Base-by-base conservation (phyloP, 2,113 vertebrate species). In the Caranx ignobilis region DNA sequence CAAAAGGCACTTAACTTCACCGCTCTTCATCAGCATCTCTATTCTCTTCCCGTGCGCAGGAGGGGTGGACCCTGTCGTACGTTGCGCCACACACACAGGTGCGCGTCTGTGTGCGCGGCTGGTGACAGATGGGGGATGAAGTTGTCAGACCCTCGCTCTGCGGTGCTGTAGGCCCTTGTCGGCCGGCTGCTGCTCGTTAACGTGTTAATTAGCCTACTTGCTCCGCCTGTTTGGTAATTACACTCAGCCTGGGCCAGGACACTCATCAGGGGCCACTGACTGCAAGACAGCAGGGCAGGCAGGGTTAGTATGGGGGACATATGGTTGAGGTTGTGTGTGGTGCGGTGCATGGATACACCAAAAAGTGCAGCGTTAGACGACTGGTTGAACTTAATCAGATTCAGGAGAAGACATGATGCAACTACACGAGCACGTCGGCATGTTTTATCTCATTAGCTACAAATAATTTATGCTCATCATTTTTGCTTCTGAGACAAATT, bases 121-220 rank as follows among this genome's bases (percentile, higher is more conserved):
- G 75, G 84, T 84, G 86, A 88, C 89, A 92, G 89, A 89, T 91
- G 81, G 88, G 62, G 77, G 82, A 88, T 86, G 88, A 90, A 92
- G 91, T 86, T 83, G 85, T 94, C 91, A 93, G 82, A 81, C 75
- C 80, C 67, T 57, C 45, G 55, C 74, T 75, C 52, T 8, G 86
- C 34, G 50, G 45, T 70, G 87, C 79, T 62, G 84, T 73, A 72
- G 84, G 89, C 71, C 78, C 77, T 81, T 82, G 88, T 88, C 77
- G 50, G 79, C 75, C 81, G 88, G 78, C 87, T 88, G 85, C 83
- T 75, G 75, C 91, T 92, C 76, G 89, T 92, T 93, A 93, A 87
- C 54, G 65, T 89, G 90, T 86, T 94, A 93, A 94, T 94, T 94
- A 94, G 88, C 83, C 83, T 69, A 87, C 90, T 83, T 85, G 86